These are phyloP conservation scores for Forpus xanthops DNA, from an alignment of 2,797 vertebrate genomes.

Conservation along the genomic window DNA sequence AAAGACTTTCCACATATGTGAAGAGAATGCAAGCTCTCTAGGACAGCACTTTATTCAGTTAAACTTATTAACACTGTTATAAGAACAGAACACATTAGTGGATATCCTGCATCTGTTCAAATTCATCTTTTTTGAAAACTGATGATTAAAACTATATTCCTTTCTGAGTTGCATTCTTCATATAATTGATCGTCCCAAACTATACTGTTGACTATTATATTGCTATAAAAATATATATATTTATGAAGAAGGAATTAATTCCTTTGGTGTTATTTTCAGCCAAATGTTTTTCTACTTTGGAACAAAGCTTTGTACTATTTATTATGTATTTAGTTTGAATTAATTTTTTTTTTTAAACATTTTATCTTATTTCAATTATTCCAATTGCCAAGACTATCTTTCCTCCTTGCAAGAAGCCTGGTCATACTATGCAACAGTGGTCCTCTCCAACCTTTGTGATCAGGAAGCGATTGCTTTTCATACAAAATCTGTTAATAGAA, in stretches of 20 bases:
- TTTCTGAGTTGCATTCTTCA: background rate
- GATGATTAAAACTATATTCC: background rate
- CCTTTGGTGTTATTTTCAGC: background rate
- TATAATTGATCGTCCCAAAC: background rate
- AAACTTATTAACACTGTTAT: background rate
- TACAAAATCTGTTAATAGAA: background rate
- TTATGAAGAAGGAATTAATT: background rate
- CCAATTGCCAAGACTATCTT: background rate
- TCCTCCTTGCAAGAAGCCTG: background rate
- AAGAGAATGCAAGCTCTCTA: background rate
- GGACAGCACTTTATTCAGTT: background rate
- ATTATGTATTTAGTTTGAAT: background rate
- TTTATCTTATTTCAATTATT: background rate
- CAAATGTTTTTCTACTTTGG: background rate
- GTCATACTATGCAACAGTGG: background rate
- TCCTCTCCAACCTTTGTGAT: background rate
- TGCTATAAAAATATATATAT: background rate
- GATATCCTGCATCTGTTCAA: background rate
- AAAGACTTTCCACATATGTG: background rate
- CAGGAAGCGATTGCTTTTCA: background rate
- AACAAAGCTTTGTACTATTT: background rate
- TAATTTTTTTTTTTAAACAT: background rate
- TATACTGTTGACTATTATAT: background rate
- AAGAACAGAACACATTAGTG: background rate
- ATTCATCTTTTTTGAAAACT: background rate